Conservation (phyloP, 2,113 vertebrate genomes). For the Chamaetylas fuelleborni region DNA sequence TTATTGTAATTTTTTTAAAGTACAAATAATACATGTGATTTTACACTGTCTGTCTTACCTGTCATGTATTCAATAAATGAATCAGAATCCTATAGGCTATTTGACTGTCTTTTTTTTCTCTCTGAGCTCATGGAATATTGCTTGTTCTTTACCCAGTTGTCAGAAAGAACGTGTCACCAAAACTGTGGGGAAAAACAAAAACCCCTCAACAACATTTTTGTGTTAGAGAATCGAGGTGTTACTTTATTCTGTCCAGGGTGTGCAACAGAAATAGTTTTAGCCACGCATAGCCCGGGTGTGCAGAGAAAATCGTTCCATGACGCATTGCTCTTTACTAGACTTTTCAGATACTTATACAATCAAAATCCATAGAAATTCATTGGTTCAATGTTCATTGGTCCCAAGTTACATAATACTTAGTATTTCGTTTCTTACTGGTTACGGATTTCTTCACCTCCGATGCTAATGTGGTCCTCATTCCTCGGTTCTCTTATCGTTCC, state of each 20-base stretch:
- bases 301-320: not conserved
- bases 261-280: not conserved
- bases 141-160: rapidly evolving
- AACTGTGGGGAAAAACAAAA: not conserved
- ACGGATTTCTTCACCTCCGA: rapidly evolving
- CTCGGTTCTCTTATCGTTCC: not conserved
- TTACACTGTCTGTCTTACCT: conserved; percentile 61
- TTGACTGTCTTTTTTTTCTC: not conserved
- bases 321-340: not conserved
- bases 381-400: not conserved
- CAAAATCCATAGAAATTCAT: not conserved
- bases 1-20: conserved; percentile 71
- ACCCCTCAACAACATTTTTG: not conserved
- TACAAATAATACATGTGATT: conserved; percentile 60
- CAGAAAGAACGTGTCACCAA: not conserved
- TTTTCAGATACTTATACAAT: not conserved
- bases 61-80: conserved; percentile 68
- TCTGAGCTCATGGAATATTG: not conserved
- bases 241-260: not conserved
- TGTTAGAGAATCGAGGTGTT: not conserved
- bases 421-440: not conserved
- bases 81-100: not conserved
- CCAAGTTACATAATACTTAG: not conserved
- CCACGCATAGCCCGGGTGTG: not conserved
- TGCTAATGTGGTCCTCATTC: not conserved